Conservation (phyloP, 2,113 vertebrate genomes). For the Zootoca vivipara region DNA sequence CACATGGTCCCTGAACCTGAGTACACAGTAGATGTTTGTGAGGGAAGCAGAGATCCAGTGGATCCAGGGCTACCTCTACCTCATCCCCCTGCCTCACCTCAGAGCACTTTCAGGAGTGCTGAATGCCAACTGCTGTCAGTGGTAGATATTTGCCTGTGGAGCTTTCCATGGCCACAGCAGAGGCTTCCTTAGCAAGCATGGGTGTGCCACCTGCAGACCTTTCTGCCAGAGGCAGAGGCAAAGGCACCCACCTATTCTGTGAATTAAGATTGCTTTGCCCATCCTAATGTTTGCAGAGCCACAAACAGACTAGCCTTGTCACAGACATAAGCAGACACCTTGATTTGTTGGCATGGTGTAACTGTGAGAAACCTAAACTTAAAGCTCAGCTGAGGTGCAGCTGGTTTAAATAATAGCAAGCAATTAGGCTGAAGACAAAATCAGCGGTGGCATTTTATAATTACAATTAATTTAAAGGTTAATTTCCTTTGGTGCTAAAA, state of each 20-base stretch:
- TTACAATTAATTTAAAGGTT: conserved; percentile 86
- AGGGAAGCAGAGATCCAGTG: too few relatives aligned
- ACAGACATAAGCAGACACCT: background rate
- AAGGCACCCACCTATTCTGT: background rate
- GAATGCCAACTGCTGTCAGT: too few relatives aligned
- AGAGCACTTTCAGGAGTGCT: too few relatives aligned
- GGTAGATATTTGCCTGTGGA: background rate
- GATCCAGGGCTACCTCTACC: too few relatives aligned
- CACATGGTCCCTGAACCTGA: too few relatives aligned
- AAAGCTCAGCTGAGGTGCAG: conserved; percentile 73
- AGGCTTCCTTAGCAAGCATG: background rate
- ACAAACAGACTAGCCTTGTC: background rate
- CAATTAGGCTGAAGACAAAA: conserved; percentile 85
- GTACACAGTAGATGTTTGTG: too few relatives aligned
- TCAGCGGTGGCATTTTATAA: conserved; percentile 81
- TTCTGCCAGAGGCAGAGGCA: background rate
- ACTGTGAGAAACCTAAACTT: conserved; percentile 63
- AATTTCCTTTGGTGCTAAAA: conserved; percentile 84
- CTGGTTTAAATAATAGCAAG: conserved; percentile 84
- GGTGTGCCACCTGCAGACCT: background rate
- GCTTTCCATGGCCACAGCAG: background rate
- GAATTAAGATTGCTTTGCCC: background rate
- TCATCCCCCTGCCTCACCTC: too few relatives aligned
- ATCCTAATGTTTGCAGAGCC: conserved; percentile 33
- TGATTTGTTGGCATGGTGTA: conserved; percentile 42